Percentiles rank a stretch among this genome's conserved stretches.
Conservation (phyloP, 2,888 invertebrate species). For the Drosophila robusta region DNA sequence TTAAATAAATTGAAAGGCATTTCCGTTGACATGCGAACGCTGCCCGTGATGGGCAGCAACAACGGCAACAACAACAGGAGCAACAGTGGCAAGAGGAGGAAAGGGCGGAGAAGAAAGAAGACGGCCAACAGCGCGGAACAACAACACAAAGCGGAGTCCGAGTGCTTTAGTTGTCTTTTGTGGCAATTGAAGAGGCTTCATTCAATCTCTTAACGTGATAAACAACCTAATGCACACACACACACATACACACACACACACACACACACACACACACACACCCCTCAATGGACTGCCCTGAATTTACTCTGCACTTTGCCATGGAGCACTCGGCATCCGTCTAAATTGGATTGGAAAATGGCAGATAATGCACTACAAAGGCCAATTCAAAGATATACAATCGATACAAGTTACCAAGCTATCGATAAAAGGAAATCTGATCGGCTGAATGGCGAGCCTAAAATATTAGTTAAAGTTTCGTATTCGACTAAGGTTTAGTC, state of each 20-base stretch:
- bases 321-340: slow-evolving; percentile 20
- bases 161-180: slow-evolving; percentile 63
- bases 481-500: no score
- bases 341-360: slow-evolving; percentile 51
- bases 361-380: slow-evolving; percentile 34
- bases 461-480: background rate
- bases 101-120: background rate
- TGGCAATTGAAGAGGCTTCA: slow-evolving; percentile 43
- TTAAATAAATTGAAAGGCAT: slow-evolving; percentile 67
- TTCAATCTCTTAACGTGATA: slow-evolving; percentile 75
- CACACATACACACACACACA: slow-evolving; percentile 13
- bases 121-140: slow-evolving; percentile 2
- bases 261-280: slow-evolving; percentile 1
- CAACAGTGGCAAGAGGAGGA: background rate
- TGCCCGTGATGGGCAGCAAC: slow-evolving; percentile 22
- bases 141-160: slow-evolving; percentile 34
- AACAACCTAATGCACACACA: slow-evolving; percentile 65
- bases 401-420: slow-evolving; percentile 11
- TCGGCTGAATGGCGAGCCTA: background rate
- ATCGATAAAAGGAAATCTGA: background rate
- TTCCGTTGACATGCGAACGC: slow-evolving; percentile 57
- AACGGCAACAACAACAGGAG: slow-evolving; percentile 14
- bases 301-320: slow-evolving; percentile 12
- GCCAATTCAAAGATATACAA: slow-evolving; percentile 14
- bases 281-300: slow-evolving; percentile 25